A percentile compares a stretch with the other conserved stretches of the same genome.
Conservation (phyloP, 2,113 vertebrate species). For the Oxyruncus cristatus region DNA sequence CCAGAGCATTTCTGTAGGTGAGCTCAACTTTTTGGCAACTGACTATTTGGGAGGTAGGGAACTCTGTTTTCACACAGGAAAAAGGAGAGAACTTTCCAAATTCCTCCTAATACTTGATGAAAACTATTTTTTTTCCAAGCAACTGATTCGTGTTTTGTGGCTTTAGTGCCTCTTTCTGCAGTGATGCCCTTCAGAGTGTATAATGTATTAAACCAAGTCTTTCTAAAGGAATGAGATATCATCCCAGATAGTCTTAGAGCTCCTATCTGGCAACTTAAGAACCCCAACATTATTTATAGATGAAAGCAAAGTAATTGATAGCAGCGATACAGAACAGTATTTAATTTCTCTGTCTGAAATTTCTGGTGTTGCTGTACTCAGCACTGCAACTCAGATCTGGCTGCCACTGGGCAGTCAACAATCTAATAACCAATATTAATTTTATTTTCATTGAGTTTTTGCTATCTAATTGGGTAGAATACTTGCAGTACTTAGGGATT, state of each 20-base stretch:
- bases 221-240: background rate
- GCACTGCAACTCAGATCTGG: background rate
- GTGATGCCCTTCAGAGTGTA: background rate
- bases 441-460: background rate
- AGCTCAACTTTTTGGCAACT: background rate
- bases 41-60: background rate
- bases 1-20: background rate
- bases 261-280: background rate
- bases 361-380: background rate
- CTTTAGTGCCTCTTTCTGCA: background rate
- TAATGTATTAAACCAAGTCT: background rate
- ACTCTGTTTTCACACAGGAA: background rate
- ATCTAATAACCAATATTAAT: background rate
- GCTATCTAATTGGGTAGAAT: background rate
- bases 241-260: background rate
- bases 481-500: background rate
- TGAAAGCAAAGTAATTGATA: conserved; percentile 42
- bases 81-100: background rate
- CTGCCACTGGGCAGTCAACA: background rate
- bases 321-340: background rate
- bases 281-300: conserved; percentile 39
- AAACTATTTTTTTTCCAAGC: background rate
- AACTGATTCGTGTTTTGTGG: background rate
- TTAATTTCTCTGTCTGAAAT: conserved; percentile 1
- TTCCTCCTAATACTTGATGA: background rate